Evolutionary conservation across 1,140 invertebrate genomes (phyloP).

Genomic region (Bombus breviceps): DNA sequence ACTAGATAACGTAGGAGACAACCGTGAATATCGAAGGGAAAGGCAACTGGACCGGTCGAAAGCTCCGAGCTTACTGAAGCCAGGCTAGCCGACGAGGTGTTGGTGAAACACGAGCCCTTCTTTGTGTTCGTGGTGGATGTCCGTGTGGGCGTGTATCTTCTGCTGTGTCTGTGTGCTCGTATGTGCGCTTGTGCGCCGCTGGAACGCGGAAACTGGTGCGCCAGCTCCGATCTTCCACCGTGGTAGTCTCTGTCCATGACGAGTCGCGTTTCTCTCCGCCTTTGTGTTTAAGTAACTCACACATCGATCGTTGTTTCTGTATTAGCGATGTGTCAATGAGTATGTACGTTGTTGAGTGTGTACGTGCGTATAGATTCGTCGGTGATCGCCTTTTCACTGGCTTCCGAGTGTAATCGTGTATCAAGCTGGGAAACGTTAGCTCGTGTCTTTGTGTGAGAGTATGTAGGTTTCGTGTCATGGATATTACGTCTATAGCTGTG

Average conservation of each 20-base stretch:
- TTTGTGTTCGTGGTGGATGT: neutral
- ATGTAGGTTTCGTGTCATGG: slow-evolving; percentile 12
- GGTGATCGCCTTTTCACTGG: slow-evolving; percentile 10
- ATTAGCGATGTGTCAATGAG: no score
- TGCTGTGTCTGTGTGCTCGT: neutral
- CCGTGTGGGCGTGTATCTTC: slow-evolving; percentile 12
- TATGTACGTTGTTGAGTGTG: neutral
- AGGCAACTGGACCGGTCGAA: slow-evolving; percentile 61
- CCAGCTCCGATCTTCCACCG: slow-evolving; percentile 18
- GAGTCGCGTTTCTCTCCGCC: neutral
- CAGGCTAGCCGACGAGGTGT: slow-evolving; percentile 53
- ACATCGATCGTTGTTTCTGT: neutral
- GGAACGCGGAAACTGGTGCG: slow-evolving; percentile 44
- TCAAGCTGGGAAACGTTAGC: neutral
- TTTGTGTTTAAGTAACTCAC: neutral
- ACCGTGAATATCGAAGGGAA: neutral
- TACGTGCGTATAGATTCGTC: neutral
- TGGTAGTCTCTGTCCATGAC: neutral
- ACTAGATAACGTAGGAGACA: neutral
- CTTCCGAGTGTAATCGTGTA: slow-evolving; percentile 1
- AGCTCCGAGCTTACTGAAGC: slow-evolving; percentile 76
- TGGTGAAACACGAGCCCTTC: slow-evolving; percentile 25
- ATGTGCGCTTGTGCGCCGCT: slow-evolving; percentile 1
- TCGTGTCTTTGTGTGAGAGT: neutral
- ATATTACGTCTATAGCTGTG: no score